Evolutionary conservation across 2,113 vertebrate species (phyloP).

Genomic region (Chionomys nivalis): DNA sequence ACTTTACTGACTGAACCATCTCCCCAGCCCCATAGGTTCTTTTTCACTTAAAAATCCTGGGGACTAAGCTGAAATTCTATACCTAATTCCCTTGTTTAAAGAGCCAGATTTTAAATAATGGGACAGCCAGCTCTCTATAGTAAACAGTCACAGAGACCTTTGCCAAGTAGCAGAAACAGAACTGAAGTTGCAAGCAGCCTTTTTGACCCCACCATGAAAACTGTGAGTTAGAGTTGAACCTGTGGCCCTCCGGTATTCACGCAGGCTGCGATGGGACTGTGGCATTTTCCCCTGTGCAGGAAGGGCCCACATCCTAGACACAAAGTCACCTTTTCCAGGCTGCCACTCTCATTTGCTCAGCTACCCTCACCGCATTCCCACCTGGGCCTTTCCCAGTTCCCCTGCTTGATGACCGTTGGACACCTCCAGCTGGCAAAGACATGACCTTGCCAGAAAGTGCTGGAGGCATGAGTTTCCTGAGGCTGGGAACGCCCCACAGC

Average conservation of each 20-base stretch:
- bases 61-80: no score
- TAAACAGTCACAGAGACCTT: neutral
- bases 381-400: neutral
- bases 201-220: neutral
- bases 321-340: neutral
- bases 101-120: neutral
- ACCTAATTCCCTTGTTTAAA: neutral
- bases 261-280: neutral
- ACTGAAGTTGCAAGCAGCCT: neutral
- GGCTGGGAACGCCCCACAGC: neutral
- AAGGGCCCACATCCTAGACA: neutral
- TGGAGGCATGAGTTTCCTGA: neutral
- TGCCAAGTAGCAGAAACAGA: neutral
- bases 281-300: neutral
- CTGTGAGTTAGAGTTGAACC: neutral
- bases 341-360: neutral
- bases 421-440: neutral
- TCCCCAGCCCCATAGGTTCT: no score
- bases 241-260: neutral
- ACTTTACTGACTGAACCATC: no score
- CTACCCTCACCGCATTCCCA: neutral
- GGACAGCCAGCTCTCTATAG: neutral
- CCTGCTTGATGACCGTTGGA: neutral
- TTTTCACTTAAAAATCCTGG: no score
- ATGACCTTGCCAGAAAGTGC: neutral